Conservation (phyloP, 1,140 invertebrate species). For the Cephus cinctus region DNA sequence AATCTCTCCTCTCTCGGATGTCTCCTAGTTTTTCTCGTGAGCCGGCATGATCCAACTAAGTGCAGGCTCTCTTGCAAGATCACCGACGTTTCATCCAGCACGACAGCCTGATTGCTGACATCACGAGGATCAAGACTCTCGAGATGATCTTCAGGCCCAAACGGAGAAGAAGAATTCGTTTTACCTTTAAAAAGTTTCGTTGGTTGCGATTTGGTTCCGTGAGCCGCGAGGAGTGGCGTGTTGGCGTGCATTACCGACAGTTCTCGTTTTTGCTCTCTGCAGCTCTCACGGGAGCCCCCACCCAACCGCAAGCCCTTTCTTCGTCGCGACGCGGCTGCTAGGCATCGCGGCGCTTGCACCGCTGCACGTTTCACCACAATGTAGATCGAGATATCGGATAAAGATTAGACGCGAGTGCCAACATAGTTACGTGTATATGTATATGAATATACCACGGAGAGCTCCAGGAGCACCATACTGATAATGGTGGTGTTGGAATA, state of each 20-base stretch:
- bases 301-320: background rate
- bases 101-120: background rate
- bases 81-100: too few species aligned
- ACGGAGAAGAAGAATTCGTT: conserved; percentile 14
- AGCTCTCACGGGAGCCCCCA: background rate
- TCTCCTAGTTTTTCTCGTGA: too few species aligned
- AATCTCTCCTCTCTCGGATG: too few species aligned
- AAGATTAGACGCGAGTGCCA: conserved; percentile 28
- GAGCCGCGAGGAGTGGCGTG: conserved; percentile 6
- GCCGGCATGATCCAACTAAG: background rate
- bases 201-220: conserved; percentile 4
- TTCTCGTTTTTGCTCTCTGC: background rate
- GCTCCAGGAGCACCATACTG: background rate
- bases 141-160: background rate
- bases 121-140: too few species aligned
- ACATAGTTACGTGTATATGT: background rate
- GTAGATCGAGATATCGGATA: conserved; percentile 35
- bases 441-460: conserved; percentile 5
- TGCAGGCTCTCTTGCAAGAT: background rate
- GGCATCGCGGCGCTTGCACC: too few species aligned
- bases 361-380: conserved; percentile 19
- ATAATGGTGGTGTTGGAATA: conserved; percentile 10
- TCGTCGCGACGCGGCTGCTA: background rate
- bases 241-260: conserved; percentile 21
- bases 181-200: conserved; percentile 20